Percentiles rank a stretch among this genome's conserved stretches.
Conservation (phyloP, 1,140 invertebrate species). For the Lepidotrigona ventralis region DNA sequence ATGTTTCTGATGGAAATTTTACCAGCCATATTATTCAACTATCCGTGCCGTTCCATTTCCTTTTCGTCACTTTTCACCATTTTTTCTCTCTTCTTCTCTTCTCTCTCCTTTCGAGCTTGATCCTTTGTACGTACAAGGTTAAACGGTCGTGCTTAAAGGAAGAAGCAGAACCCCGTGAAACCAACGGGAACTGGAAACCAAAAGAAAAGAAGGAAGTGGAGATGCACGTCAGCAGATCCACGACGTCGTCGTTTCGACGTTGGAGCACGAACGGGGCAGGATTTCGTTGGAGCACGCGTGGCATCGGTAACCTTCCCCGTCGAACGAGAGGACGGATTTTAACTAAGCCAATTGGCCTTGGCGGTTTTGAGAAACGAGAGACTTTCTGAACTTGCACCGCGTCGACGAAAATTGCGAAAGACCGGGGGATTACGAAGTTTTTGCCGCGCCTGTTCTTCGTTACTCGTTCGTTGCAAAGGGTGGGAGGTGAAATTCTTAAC, state of each 20-base stretch:
- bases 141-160: conserved; percentile 26
- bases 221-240: not conserved
- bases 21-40: too few species aligned
- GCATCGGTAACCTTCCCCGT: conserved; percentile 12
- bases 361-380: not conserved
- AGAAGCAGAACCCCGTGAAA: not conserved
- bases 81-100: not conserved
- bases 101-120: not conserved
- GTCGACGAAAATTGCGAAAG: not conserved
- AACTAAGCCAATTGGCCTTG: conserved; percentile 16
- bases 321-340: not conserved
- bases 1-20: too few species aligned
- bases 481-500: not conserved
- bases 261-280: not conserved
- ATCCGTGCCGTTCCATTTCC: too few species aligned
- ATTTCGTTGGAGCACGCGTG: not conserved
- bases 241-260: not conserved
- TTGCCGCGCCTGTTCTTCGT: not conserved
- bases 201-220: not conserved
- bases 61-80: too few species aligned
- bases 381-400: too few species aligned
- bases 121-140: not conserved
- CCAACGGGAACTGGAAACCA: not conserved
- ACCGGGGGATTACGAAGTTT: not conserved
- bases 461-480: not conserved